A percentile compares a stretch with the other conserved stretches of the same genome.
These are phyloP conservation scores for Buteo buteo DNA, from an alignment of 2,113 vertebrate species.

Conservation along the genomic window DNA sequence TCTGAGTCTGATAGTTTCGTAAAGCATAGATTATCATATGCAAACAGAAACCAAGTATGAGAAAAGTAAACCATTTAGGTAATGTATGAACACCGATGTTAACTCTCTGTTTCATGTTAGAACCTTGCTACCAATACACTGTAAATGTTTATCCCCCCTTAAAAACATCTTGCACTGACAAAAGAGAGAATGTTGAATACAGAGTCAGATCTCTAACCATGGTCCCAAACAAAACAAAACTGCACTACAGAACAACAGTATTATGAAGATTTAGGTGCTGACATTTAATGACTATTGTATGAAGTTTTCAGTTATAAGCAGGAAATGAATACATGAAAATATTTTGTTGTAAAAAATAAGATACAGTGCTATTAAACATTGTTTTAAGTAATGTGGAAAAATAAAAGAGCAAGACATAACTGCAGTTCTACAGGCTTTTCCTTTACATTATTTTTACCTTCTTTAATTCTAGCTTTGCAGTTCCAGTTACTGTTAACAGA, in stretches of 20 bases:
- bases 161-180: not conserved
- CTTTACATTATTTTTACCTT: not conserved
- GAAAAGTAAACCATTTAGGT: not conserved
- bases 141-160: not conserved
- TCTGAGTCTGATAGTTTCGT: not conserved
- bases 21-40: not conserved
- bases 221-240: not conserved
- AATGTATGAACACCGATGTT: not conserved
- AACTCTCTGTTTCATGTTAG: not conserved
- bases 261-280: constrained; percentile 47
- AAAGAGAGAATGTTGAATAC: not conserved
- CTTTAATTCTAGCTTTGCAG: not conserved
- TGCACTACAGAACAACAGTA: not conserved
- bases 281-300: constrained; percentile 5
- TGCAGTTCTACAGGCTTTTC: constrained; percentile 26
- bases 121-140: not conserved
- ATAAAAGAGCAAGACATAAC: constrained; percentile 39
- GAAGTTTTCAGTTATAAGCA: not conserved
- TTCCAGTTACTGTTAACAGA: not conserved
- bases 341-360: constrained; percentile 54
- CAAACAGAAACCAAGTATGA: not conserved
- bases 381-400: constrained; percentile 46
- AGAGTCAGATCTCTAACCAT: not conserved
- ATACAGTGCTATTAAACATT: constrained; percentile 38
- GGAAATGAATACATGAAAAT: constrained; percentile 22